Base-by-base conservation (phyloP, 1,140 invertebrate species). In the Leucophenga varia region DNA sequence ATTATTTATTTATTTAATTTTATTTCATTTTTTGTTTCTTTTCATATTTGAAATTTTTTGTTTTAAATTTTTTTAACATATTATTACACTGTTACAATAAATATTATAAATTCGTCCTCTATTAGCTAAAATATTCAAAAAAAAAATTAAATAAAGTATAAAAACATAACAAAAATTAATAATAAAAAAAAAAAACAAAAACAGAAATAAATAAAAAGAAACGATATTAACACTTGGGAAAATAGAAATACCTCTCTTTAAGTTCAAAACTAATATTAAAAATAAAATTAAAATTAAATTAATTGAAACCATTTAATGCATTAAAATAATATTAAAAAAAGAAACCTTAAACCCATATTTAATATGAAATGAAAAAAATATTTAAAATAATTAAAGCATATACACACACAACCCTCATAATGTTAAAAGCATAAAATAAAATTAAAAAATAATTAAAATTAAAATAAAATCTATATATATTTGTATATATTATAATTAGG, bases 241-340 rank as follows among this genome's bases (percentile, higher is more conserved):
- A 69, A 74, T 74, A 74, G 55, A 74, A 74, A 74, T 74, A 74
- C 72, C 72, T 74, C 72, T 74, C 57, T 63, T 74, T 74, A 69
- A 74, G 72, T 74, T 74, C 72, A 74, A 74, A 71, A 20, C 19
- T 10, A 16, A 51, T 32, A 46, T 13, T 37, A 16, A 48, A 55
- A 49, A 38, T 67, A 68, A 59, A 50, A 65, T 54, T 53, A 61
- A 55, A 54, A 50, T 25, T 45, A 36, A 45, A 49, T 39, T 40
- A 40, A 48, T 47, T 46, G 34, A 35, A 52, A 48, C 46, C 50
- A 45, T 54, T 49, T 54, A 32, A 32, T n/a, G 12, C 12, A 32
- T n/a, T 32, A 4, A 32, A 4, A 12, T 12, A 22, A 41, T 22
- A 20, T 19, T 41, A 19, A 12, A 41, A 60, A 60, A 50, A 53